Evolutionary conservation across 2,113 vertebrate species (phyloP), one percentile per base, ranked within the genome.

Genomic region (Cairina moschata): DNA sequence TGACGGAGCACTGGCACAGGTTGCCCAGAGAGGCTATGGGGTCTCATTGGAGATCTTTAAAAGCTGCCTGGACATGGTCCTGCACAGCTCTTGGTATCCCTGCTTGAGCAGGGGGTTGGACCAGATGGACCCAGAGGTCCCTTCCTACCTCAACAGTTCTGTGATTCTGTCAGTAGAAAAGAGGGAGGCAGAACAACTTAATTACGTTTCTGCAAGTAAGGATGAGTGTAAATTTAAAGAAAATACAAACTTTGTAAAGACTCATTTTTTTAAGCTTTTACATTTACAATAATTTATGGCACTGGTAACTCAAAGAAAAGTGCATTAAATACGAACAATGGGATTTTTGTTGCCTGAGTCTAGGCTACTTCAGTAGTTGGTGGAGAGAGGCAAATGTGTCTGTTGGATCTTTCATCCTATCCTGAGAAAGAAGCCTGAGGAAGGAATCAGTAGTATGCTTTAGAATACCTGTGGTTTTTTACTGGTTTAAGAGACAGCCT

Each of bases 361-460:
- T 86, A 56, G 54, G 54, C 86, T 72, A 44, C 62, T 94, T 95
- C 77, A 84, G 0, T 75, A 88, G 83, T 79, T 16, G 4, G 5
- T 86, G 34, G 73, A 92, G 76, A 68, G 69, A 79, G 77, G 91
- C 38, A 68, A 71, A 68, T 96, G 66, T 78, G 95, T 92, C 42
- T 20, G 42, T 71, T 81, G 88, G 55, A 63, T 90, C 65, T 55
- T 94, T 93, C 59, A 63, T 88, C 56, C 59, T 28, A 56, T 77
- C n/a, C 55, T 83, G 59, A 90, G 54, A 22, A 28, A 81, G 40
- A 88, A 62, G 31, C 42, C 42, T 88, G 72, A 40, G 75, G 82
- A 89, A 63, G 20, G 28, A 40, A 54, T 28, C 79, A 88, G 31
- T 63, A 59, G 72, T 93, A 86, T 58, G 52, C 8, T 56, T 5